phyloP scores from a whole-genome alignment of 2,113 vertebrate species.

The Caloenas nicobarica region DNA sequence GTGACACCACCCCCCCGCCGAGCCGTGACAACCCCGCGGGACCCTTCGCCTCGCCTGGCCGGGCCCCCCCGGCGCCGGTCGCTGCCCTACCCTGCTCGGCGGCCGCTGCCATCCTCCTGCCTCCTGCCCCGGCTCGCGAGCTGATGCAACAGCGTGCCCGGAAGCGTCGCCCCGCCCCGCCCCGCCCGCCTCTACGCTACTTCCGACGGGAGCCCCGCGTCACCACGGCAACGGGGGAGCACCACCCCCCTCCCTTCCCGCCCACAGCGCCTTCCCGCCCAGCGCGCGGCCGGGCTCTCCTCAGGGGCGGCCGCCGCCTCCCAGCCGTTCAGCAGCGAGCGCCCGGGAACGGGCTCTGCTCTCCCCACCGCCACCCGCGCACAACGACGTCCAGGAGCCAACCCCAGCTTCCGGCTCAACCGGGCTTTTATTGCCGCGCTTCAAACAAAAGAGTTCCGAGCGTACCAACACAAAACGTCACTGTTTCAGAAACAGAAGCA shows the following conservation, averaged over 20 bases:
- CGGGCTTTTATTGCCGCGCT: background rate
- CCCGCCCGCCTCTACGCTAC: background rate
- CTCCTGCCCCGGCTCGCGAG: background rate
- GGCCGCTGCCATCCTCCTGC: conserved; percentile 43
- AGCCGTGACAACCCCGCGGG: background rate
- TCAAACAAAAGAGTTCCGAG: background rate
- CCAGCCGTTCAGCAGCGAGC: no score
- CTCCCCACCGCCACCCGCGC: background rate
- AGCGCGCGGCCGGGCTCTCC: background rate
- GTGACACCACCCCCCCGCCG: background rate
- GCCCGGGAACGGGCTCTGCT: background rate
- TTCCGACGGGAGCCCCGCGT: conserved; percentile 26
- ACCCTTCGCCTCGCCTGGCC: background rate
- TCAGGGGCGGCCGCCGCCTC: background rate
- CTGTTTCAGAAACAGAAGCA: fast-evolving
- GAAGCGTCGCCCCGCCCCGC: conserved; percentile 17
- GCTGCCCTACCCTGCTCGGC: conserved; percentile 2
- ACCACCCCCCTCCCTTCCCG: background rate
- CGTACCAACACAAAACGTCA: background rate
- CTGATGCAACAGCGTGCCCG: conserved; percentile 76
- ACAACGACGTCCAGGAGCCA: background rate
- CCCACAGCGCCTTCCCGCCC: background rate
- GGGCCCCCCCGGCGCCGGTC: background rate
- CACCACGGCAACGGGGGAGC: background rate
- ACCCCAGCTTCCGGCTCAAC: background rate